These are phyloP conservation scores for Oscheius sp. DNA, from an alignment of 1,140 invertebrate species.

Conservation along the genomic window DNA sequence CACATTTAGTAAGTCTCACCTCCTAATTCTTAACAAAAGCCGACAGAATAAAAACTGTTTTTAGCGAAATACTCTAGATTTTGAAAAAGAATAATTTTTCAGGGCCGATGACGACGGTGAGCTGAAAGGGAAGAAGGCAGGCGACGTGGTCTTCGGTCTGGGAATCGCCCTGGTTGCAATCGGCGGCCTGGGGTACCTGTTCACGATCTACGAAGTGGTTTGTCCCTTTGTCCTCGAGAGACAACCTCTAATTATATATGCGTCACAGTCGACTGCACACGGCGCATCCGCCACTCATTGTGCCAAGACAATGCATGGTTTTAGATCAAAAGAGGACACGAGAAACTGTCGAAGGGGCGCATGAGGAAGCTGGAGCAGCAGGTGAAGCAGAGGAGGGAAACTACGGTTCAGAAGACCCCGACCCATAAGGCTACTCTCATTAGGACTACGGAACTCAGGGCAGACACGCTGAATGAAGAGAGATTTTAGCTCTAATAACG, in stretches of 20 bases:
- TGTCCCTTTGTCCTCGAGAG: not conserved
- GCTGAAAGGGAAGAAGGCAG: not conserved
- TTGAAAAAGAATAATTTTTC: not conserved
- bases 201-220: conserved; percentile 4
- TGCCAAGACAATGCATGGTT: too few species aligned
- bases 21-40: too few species aligned
- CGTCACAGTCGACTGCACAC: too few species aligned
- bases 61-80: too few species aligned
- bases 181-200: not conserved
- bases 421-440: too few species aligned
- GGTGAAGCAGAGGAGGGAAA: not conserved
- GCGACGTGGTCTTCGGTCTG: not conserved
- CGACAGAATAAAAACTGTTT: too few species aligned
- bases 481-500: not conserved
- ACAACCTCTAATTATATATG: too few species aligned
- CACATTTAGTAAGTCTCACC: too few species aligned
- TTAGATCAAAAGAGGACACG: not conserved
- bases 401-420: not conserved
- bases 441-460: not conserved
- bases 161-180: not conserved
- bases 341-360: not conserved
- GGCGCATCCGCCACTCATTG: too few species aligned
- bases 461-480: not conserved
- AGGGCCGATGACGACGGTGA: not conserved
- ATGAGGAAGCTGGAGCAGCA: conserved; percentile 1